Base-by-base conservation (phyloP, 2,797 vertebrate genomes). In the Crocidura indochinensis region DNA sequence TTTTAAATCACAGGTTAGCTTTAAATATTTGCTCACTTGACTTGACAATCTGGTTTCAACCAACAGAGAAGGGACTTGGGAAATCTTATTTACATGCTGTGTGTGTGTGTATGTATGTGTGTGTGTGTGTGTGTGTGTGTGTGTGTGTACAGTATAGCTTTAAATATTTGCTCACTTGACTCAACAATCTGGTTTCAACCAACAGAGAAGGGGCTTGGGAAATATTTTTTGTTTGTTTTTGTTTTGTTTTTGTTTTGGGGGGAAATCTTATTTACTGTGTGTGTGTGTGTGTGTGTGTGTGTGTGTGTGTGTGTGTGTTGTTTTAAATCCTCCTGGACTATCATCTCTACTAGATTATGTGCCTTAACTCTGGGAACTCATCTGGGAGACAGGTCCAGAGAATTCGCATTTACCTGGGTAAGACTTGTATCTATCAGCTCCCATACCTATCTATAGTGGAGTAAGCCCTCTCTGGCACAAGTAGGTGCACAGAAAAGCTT, bases 11-110 rank as follows among this genome's bases (percentile, higher is more conserved):
- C 78, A 73, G 49, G 31, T 80, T 73, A 31, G 29, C 51, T 72
- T 83, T 47, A 31, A 77, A 44, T 49, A 79, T n/a, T 60, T 24
- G 71, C 74, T 26, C 27, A 51, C 64, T 46, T 87, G 77, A 83
- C 72, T 79, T 69, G 75, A n/a, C 68, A 85, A 88, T 67, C 49
- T 53, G 49, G n/a, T 72, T 82, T 83, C 73, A 74, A 90, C 76
- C 27, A 90, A 38, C 38, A 38, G 38, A 38, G 38, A 38, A 38
- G 38, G 38, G 38, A 38, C 38, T 38, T 38, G 38, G 38, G 38
- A 38, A 38, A 38, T 38, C 38, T 38, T 38, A n/a, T n/a, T n/a
- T n/a, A n/a, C n/a, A n/a, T n/a, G n/a, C n/a, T n/a, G n/a, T n/a
- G n/a, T n/a, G n/a, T n/a, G n/a, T n/a, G 38, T 38, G 38, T 38